phyloP scores from a whole-genome alignment of 2,113 vertebrate species.

The Lamprologus sp. region DNA sequence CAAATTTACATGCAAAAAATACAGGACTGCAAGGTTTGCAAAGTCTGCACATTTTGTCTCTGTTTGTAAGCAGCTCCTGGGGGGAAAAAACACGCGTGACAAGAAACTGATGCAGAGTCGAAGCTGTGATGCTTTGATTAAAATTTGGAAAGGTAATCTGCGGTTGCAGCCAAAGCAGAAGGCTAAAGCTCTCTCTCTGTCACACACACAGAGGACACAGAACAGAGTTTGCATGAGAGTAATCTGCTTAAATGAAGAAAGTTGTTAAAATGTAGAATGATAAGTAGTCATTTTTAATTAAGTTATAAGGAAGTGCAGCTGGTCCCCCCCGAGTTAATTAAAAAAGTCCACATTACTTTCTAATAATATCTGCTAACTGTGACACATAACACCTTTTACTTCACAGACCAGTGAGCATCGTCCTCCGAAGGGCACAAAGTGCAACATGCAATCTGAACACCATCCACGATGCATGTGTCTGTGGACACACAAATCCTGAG shows the following conservation, averaged over 20 bases:
- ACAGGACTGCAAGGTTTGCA: background rate
- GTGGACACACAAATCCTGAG: background rate
- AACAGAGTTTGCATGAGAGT: background rate
- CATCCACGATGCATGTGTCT: background rate
- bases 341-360: background rate
- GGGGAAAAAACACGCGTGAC: accelerated
- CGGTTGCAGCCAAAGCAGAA: background rate
- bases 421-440: background rate
- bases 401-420: background rate
- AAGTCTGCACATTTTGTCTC: background rate
- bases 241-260: background rate
- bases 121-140: background rate
- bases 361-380: background rate
- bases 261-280: background rate
- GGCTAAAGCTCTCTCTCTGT: background rate
- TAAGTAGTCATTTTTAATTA: background rate
- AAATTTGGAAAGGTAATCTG: background rate
- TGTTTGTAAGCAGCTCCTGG: background rate
- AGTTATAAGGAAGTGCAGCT: background rate
- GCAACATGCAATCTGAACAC: background rate
- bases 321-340: background rate
- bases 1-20: background rate
- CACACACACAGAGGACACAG: background rate
- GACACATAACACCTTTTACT: background rate
- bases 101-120: background rate